These are phyloP conservation scores for Hyposoter didymator DNA, from an alignment of 2,888 invertebrate species.

Conservation along the genomic window DNA sequence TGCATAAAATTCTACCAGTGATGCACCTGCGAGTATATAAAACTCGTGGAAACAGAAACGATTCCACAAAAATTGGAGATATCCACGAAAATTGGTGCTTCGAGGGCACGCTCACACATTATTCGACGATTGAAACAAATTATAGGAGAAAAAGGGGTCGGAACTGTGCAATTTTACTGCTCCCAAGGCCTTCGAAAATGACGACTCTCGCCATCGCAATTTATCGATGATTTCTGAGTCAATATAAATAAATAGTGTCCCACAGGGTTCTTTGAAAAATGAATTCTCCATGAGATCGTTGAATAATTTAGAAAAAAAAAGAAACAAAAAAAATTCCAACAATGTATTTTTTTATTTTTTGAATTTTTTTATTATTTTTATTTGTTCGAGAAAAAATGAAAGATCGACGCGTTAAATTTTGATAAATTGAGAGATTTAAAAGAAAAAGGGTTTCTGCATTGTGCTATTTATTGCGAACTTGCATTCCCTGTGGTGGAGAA, in stretches of 20 bases:
- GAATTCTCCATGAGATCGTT: background rate
- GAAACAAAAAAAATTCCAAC: background rate
- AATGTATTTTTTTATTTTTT: background rate
- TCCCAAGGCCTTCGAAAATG: background rate
- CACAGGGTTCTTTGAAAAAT: background rate
- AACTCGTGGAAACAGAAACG: conserved; percentile 6
- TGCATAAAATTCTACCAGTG: background rate
- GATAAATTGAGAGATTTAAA: background rate
- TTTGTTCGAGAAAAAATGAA: background rate
- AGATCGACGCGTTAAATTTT: background rate
- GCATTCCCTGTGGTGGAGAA: background rate
- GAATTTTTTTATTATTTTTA: background rate
- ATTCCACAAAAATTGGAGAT: background rate
- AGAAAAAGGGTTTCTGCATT: background rate
- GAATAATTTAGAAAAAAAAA: background rate
- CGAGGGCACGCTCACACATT: background rate
- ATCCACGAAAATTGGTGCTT: conserved; percentile 2
- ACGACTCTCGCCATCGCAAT: background rate
- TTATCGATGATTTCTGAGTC: background rate
- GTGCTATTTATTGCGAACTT: conserved; percentile 3
- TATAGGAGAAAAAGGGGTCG: background rate
- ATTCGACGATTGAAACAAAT: background rate
- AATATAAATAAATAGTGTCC: background rate
- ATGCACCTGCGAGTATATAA: background rate
- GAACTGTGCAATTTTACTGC: background rate